Base-by-base conservation (phyloP, 2,113 vertebrate species). In the Lasiurus cinereus region DNA sequence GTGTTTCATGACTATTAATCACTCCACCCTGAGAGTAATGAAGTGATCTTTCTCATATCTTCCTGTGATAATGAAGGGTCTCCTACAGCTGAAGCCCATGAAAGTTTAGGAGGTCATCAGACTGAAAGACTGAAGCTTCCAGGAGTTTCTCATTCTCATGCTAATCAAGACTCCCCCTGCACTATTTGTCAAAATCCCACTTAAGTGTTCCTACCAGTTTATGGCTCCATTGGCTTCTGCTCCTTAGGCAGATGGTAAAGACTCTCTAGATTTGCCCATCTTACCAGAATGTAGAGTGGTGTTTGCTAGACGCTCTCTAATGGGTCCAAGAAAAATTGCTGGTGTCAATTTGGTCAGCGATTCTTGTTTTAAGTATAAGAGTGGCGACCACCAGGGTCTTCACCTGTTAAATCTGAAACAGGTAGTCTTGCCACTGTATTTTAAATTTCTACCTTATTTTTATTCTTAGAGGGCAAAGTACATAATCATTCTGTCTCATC, bases 101-200 rank as follows among this genome's bases (percentile, higher is more conserved):
- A n/a, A 80, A 62, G 11, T 39, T 62, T 79, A 19, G 29, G 10
- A 73, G 4, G 0, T 5, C 14, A 21, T 70, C 19, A 46, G 48
- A 48, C 19, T 5, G 0, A 0, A 24, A 46, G 39, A 48, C 19
- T 4, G 0, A 0, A 62, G 15, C 43, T 19, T 15, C 18, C 46
- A 84, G 36, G n/a, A 78, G 10, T 22, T 89, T 56, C 59, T 84
- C 22, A 27, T 70, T 56, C 16, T 76, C 27, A 9, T 27, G 24
- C 2, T 18, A 36, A 22, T 31, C 1, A 5, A 74, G 14, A 62
- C 7, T 87, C 24, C 54, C 21, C 27, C 29, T 85, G n/a, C 2
- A 13, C 11, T 78, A 11, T 10, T 67, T 72, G 29, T 69, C 48
- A 52, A 80, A n/a, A 56, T 76, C 27, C 12, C 14, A 19, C 64